Evolutionary conservation across 2,888 invertebrate species (phyloP).

Genomic region (Unio pictorum): DNA sequence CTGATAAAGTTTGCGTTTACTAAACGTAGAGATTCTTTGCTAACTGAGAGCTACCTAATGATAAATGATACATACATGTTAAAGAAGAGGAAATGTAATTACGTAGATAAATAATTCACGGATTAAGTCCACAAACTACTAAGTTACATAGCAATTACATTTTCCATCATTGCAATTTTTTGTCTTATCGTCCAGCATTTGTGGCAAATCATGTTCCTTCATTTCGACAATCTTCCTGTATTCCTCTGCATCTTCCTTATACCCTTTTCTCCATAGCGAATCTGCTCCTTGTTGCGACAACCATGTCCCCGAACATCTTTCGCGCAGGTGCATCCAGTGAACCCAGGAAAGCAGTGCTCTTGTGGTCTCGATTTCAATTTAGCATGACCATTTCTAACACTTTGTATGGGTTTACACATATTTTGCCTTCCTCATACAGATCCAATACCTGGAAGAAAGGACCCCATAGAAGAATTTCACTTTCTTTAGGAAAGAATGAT

Average conservation of each 20-base stretch:
- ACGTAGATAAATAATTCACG: no score
- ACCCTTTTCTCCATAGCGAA: constrained; percentile 24
- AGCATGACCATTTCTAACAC: constrained; percentile 39
- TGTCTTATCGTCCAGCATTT: no score
- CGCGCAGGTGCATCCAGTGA: constrained; percentile 32
- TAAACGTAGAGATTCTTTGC: no score
- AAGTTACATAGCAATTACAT: no score
- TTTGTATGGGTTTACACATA: constrained; percentile 16
- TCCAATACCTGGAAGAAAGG: constrained; percentile 36
- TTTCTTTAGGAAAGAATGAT: constrained; percentile 27
- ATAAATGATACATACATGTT: no score
- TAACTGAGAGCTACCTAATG: no score
- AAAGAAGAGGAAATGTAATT: no score
- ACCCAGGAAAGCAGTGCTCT: constrained; percentile 28
- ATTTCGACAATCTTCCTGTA: constrained; percentile 14
- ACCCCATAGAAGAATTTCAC: constrained; percentile 40
- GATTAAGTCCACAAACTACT: no score
- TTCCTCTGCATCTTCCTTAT: constrained; percentile 19
- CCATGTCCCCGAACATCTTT: constrained; percentile 40
- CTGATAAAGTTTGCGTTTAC: no score
- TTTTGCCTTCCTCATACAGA: constrained; percentile 16
- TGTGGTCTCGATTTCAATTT: constrained; percentile 46
- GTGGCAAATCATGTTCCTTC: no score
- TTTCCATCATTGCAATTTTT: no score
- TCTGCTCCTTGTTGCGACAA: constrained; percentile 38